Conservation (phyloP, 1,140 invertebrate species). For the Rhopalosiphum maidis region DNA sequence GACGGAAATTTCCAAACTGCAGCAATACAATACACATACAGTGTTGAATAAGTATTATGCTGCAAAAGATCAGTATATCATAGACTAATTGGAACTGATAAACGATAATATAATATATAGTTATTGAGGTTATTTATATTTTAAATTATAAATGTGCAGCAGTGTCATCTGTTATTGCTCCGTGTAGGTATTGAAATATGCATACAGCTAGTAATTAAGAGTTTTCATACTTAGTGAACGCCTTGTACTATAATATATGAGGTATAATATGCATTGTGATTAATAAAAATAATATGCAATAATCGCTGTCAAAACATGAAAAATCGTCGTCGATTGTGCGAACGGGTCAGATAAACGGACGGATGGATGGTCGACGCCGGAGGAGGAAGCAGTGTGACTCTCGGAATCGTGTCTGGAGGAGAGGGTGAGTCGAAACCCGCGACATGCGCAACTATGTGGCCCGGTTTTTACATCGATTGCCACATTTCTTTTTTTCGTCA, state of each 20-base stretch:
- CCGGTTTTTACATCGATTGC: slow-evolving; percentile 55
- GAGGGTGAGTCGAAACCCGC: not conserved
- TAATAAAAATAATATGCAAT: not conserved
- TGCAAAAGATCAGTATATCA: too few relatives aligned
- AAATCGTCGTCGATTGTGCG: not conserved
- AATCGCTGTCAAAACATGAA: not conserved
- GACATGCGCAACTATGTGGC: slow-evolving; percentile 56
- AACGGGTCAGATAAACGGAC: not conserved
- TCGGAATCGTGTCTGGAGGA: not conserved
- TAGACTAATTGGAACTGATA: too few relatives aligned
- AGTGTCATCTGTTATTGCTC: too few relatives aligned
- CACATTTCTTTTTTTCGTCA: slow-evolving; percentile 48
- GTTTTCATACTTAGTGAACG: too few relatives aligned
- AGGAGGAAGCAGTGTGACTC: not conserved
- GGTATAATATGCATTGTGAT: not conserved
- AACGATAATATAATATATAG: too few relatives aligned
- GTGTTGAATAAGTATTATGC: too few relatives aligned
- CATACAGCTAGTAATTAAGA: too few relatives aligned
- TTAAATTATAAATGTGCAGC: too few relatives aligned
- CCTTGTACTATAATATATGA: too few relatives aligned
- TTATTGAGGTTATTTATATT: too few relatives aligned
- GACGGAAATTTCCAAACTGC: not conserved
- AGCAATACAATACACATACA: not conserved
- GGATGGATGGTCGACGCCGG: not conserved
- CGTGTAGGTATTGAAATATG: too few relatives aligned